These are phyloP conservation scores for Drosophila tanythrix DNA, from an alignment of 2,888 invertebrate species.

Conservation along the genomic window DNA sequence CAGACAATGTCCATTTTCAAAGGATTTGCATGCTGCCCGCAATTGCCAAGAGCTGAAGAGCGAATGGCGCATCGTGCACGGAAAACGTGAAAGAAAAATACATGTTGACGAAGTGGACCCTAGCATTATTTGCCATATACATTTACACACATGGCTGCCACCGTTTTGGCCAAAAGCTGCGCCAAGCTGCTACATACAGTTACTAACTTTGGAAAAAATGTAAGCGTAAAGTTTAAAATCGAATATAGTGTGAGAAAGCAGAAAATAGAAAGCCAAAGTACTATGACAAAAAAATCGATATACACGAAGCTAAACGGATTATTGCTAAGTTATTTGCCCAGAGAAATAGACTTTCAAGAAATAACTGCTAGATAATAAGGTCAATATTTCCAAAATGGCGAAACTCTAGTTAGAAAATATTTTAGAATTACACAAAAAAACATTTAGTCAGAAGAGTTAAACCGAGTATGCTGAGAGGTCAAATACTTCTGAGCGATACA, in stretches of 20 bases:
- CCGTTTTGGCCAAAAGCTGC: conserved; percentile 38
- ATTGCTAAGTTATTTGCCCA: conserved; percentile 29
- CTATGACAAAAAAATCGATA: neutral
- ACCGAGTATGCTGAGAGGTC: conserved; percentile 13
- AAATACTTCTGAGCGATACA: conserved; percentile 54
- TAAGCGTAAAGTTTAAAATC: conserved; percentile 31
- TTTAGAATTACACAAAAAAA: conserved; percentile 7
- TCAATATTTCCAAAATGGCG: conserved; percentile 1
- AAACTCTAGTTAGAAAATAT: conserved; percentile 35
- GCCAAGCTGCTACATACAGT: conserved; percentile 35
- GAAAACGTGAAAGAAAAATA: conserved; percentile 72
- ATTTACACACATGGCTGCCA: conserved; percentile 54
- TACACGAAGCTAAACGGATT: conserved; percentile 61
- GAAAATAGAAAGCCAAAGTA: conserved; percentile 6
- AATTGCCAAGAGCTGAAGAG: conserved; percentile 39
- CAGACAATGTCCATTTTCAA: conserved; percentile 77
- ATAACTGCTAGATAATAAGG: conserved; percentile 12
- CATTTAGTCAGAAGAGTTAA: neutral
- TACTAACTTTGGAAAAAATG: conserved; percentile 13
- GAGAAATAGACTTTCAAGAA: conserved; percentile 8
- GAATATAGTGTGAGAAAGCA: conserved; percentile 2
- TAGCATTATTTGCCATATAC: conserved; percentile 41
- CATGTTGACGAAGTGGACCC: conserved; percentile 16
- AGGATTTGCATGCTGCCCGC: conserved; percentile 67
- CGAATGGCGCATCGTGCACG: conserved; percentile 22